A percentile compares a stretch with the other conserved stretches of the same genome.
Evolutionary conservation across 1,140 invertebrate species (phyloP).

Genomic region (Maconellicoccus hirsutus): DNA sequence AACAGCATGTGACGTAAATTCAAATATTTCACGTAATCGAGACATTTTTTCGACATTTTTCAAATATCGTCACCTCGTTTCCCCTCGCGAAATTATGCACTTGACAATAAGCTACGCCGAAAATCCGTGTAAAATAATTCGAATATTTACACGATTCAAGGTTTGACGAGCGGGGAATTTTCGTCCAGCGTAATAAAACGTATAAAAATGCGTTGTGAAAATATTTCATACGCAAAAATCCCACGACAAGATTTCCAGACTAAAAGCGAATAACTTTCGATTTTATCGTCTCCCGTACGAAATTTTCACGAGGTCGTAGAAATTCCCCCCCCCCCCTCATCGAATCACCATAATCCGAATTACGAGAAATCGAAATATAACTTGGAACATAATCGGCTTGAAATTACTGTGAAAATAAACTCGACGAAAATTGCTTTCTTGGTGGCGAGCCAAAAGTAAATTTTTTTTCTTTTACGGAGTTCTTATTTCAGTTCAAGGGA

Average conservation of each 20-base stretch:
- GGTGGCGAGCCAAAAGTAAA: background rate
- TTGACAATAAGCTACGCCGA: no score
- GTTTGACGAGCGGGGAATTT: constrained; percentile 1
- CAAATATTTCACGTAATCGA: background rate
- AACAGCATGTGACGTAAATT: background rate
- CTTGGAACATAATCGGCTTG: no score
- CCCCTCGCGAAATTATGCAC: no score
- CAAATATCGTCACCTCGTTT: background rate
- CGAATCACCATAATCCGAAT: no score
- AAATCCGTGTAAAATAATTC: background rate
- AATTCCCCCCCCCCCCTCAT: no score
- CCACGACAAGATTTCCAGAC: background rate
- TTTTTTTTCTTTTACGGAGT: no score
- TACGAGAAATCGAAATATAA: no score
- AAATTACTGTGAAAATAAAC: background rate
- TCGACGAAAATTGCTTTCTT: background rate
- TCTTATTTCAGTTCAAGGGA: no score
- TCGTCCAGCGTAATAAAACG: background rate
- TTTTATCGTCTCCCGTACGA: background rate
- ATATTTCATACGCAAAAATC: background rate
- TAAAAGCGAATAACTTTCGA: background rate
- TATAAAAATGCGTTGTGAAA: background rate
- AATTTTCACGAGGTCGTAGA: no score
- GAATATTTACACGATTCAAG: background rate
- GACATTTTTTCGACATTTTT: background rate